These are phyloP conservation scores for Noturus placidus DNA, from an alignment of 2,113 vertebrate genomes.

Conservation along the genomic window DNA sequence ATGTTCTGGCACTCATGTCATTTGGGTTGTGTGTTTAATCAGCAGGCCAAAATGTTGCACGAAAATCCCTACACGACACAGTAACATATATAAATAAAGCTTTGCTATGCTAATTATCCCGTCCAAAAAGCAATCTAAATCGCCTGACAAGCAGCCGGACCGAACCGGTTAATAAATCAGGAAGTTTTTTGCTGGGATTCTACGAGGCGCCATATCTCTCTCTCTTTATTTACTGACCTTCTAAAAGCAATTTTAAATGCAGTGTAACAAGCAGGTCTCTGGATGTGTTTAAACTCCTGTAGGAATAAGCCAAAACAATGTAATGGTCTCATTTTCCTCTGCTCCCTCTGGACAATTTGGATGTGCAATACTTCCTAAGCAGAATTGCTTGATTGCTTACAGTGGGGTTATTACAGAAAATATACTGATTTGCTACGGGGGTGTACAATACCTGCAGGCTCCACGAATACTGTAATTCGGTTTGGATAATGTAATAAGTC, in stretches of 20 bases:
- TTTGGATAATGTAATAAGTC: conserved; percentile 23
- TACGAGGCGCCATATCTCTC: conserved; percentile 26
- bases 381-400: conserved; percentile 30
- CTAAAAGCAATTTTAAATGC: conserved; percentile 39
- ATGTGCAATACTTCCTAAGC: conserved; percentile 22
- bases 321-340: conserved; percentile 58
- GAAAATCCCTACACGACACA: conserved; percentile 37
- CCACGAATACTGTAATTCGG: not conserved
- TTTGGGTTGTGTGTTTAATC: conserved; percentile 35
- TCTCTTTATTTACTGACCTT: conserved; percentile 1
- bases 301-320: conserved; percentile 56
- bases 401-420: conserved; percentile 31
- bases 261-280: conserved; percentile 47
- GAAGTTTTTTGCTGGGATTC: conserved; percentile 52
- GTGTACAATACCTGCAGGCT: conserved; percentile 23
- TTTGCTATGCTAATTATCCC: conserved; percentile 53
- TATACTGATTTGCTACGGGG: conserved; percentile 10
- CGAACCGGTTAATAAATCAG: conserved; percentile 51
- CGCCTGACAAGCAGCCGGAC: conserved; percentile 43
- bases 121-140: conserved; percentile 43
- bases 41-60: conserved; percentile 39
- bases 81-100: conserved; percentile 47
- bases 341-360: conserved; percentile 44
- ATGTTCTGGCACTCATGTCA: conserved; percentile 34
- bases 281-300: conserved; percentile 45